Evolutionary conservation across 1,140 invertebrate genomes (phyloP).

Genomic region (Aphidius gifuensis): DNA sequence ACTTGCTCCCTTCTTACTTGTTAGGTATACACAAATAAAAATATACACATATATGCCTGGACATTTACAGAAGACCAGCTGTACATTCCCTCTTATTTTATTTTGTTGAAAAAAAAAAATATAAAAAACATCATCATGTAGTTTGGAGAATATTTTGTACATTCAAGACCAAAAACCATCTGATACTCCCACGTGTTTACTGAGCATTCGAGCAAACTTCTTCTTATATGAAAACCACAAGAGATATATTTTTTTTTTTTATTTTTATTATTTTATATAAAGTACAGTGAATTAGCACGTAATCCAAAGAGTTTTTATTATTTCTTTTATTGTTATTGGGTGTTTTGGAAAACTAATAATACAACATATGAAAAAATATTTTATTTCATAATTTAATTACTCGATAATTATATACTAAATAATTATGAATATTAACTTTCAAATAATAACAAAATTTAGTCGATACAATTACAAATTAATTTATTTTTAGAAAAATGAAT

Average conservation of each 20-base stretch:
- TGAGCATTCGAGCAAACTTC: constrained; percentile 8
- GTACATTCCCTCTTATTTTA: constrained; percentile 4
- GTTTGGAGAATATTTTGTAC: neutral
- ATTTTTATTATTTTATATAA: neutral
- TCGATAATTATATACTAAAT: no score
- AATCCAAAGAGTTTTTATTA: neutral
- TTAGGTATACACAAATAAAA: neutral
- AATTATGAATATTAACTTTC: no score
- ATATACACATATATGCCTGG: neutral
- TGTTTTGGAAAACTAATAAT: no score
- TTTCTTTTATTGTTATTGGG: neutral
- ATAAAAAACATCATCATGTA: no score
- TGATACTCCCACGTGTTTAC: constrained; percentile 13
- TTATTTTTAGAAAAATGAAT: no score
- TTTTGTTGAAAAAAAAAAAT: no score
- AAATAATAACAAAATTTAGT: no score
- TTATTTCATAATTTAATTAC: no score
- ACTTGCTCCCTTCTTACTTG: neutral
- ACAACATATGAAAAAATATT: no score
- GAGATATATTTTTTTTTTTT: neutral
- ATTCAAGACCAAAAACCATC: neutral
- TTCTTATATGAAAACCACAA: neutral
- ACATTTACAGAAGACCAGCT: constrained; percentile 20
- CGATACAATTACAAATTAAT: no score
- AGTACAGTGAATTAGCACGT: neutral